Evolutionary conservation across 92 coral and sea anemone species (phyloP).

Genomic region (Umimayanthus kanabou): DNA sequence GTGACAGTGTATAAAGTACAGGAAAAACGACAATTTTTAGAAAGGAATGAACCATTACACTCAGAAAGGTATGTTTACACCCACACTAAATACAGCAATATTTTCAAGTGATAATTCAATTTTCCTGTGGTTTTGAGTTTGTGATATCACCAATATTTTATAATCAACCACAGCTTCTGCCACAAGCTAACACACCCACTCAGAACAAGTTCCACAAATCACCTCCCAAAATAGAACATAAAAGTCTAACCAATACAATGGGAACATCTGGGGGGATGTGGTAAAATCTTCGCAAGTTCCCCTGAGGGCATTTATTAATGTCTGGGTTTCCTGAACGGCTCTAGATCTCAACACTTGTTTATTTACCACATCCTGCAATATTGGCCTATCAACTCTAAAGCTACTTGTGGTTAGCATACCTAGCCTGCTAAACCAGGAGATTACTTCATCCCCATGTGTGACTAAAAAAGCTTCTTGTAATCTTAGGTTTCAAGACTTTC

Average conservation of each 20-base stretch:
- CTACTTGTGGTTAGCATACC: not conserved
- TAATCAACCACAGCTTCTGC: conserved; percentile 3
- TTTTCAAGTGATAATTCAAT: not conserved
- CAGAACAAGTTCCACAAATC: not conserved
- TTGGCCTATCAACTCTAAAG: conserved; percentile 9
- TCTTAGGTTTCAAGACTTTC: not conserved
- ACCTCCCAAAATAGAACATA: not conserved
- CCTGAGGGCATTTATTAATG: not conserved
- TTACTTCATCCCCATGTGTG: not conserved
- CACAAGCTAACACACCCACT: conserved; percentile 9
- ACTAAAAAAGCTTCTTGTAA: not conserved
- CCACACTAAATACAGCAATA: not conserved
- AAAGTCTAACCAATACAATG: not conserved
- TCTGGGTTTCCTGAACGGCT: not conserved
- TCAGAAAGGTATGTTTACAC: not conserved
- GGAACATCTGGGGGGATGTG: not conserved
- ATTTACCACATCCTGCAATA: conserved; percentile 19
- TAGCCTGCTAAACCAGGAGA: not conserved
- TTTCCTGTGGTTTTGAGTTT: conserved; percentile 10
- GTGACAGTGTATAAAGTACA: not conserved
- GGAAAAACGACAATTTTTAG: not conserved
- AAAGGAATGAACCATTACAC: not conserved
- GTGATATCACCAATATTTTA: not conserved
- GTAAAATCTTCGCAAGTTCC: not conserved
- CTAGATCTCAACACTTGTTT: not conserved